A percentile compares a stretch with the other conserved stretches of the same genome.
Evolutionary conservation across 2,888 invertebrate species (phyloP).

Genomic region (Gerris lacustris): DNA sequence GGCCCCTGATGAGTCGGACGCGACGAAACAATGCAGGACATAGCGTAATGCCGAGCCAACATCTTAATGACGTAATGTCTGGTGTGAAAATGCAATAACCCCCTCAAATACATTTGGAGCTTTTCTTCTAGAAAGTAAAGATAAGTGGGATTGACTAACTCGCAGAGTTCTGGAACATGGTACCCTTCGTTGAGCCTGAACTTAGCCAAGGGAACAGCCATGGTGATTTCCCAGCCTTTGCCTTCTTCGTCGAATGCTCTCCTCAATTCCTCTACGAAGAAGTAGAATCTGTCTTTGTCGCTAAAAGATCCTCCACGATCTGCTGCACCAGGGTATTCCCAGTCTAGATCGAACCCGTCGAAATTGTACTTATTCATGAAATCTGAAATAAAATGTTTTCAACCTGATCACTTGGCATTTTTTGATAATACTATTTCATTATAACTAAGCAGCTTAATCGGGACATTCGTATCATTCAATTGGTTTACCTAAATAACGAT

Average conservation of each 20-base stretch:
- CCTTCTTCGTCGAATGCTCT: conserved; percentile 62
- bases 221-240: conserved; percentile 75
- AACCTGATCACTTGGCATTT: not conserved
- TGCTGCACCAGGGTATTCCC: conserved; percentile 83
- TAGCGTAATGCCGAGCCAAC: too few species aligned
- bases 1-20: too few species aligned
- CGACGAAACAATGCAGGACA: too few species aligned
- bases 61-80: too few species aligned
- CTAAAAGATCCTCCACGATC: conserved; percentile 73
- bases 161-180: conserved; percentile 77
- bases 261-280: conserved; percentile 66
- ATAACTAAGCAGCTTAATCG: too few species aligned
- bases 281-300: conserved; percentile 72
- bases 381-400: conserved; percentile 37
- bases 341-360: conserved; percentile 77
- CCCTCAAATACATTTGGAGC: too few species aligned
- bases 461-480: too few species aligned
- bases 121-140: too few species aligned
- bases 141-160: conserved; percentile 45
- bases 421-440: too few species aligned
- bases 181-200: conserved; percentile 80
- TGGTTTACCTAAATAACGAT: too few species aligned
- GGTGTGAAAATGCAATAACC: too few species aligned
- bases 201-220: conserved; percentile 78
- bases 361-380: conserved; percentile 66